A percentile compares a stretch with the other conserved stretches of the same genome.
Evolutionary conservation across 2,888 invertebrate species (phyloP).

Genomic region (Macrophya alboannulata): DNA sequence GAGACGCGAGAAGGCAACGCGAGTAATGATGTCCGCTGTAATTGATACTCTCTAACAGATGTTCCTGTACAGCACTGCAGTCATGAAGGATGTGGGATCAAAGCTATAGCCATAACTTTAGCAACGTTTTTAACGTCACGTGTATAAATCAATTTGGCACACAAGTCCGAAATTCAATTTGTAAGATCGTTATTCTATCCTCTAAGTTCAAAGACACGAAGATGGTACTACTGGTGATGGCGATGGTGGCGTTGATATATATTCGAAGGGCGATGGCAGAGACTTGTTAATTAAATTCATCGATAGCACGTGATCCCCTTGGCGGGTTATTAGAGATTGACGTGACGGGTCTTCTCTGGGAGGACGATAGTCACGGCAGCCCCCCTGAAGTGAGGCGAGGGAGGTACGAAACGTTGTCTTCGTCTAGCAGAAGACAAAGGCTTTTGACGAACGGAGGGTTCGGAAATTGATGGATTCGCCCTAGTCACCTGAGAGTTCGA

Average conservation of each 20-base stretch:
- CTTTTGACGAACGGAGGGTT: constrained; percentile 51
- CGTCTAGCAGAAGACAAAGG: constrained; percentile 55
- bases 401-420: constrained; percentile 50
- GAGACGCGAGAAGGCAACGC: constrained; percentile 1
- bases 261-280: constrained; percentile 52
- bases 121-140: not conserved
- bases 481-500: constrained; percentile 44
- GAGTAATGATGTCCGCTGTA: not conserved
- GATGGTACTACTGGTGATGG: constrained; percentile 21
- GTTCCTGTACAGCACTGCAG: not conserved
- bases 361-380: constrained; percentile 49
- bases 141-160: constrained; percentile 3
- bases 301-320: constrained; percentile 58
- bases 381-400: constrained; percentile 37
- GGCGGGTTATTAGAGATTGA: constrained; percentile 58
- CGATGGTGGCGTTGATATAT: constrained; percentile 42
- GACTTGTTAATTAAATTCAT: constrained; percentile 59
- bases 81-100: not conserved
- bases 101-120: constrained; percentile 21
- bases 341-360: constrained; percentile 54
- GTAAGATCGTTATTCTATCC: constrained; percentile 29
- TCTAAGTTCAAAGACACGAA: constrained; percentile 43
- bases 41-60: not conserved
- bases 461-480: constrained; percentile 55
- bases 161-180: constrained; percentile 47